Evolutionary conservation across 2,113 vertebrate genomes (phyloP).

Genomic region (Neolamprologus sp.): DNA sequence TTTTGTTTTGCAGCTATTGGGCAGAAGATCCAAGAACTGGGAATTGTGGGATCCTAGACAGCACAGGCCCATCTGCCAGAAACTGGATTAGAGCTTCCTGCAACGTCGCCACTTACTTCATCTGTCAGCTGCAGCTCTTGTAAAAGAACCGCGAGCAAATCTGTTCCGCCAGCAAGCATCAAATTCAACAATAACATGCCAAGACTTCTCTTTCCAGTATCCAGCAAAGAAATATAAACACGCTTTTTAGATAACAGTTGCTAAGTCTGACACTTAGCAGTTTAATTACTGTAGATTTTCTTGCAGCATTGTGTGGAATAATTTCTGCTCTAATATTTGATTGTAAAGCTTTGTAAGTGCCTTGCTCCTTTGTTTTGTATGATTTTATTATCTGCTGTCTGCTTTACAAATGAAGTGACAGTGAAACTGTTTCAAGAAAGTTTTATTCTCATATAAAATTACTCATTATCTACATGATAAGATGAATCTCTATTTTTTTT

Average conservation of each 20-base stretch:
- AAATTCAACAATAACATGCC: background rate
- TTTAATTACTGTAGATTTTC: background rate
- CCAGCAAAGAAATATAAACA: background rate
- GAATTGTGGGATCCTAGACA: slow-evolving; percentile 39
- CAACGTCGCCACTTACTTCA: background rate
- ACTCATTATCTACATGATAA: background rate
- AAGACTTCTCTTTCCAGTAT: background rate
- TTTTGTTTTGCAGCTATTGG: slow-evolving; percentile 52
- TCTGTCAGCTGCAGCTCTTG: slow-evolving; percentile 47
- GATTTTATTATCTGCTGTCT: background rate
- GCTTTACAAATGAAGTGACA: background rate
- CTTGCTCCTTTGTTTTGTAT: background rate
- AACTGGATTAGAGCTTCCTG: slow-evolving; percentile 45
- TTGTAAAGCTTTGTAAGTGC: background rate
- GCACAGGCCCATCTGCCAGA: background rate
- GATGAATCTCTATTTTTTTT: background rate
- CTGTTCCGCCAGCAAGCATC: background rate
- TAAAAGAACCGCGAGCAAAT: background rate
- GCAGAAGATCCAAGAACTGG: fast-evolving
- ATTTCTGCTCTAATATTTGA: background rate
- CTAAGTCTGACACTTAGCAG: background rate
- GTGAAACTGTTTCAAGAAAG: background rate
- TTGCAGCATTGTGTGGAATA: background rate
- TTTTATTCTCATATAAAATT: slow-evolving; percentile 40
- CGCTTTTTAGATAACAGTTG: background rate